Base-by-base conservation (phyloP, 2,113 vertebrate species). In the Psittacula cyanocephala region DNA sequence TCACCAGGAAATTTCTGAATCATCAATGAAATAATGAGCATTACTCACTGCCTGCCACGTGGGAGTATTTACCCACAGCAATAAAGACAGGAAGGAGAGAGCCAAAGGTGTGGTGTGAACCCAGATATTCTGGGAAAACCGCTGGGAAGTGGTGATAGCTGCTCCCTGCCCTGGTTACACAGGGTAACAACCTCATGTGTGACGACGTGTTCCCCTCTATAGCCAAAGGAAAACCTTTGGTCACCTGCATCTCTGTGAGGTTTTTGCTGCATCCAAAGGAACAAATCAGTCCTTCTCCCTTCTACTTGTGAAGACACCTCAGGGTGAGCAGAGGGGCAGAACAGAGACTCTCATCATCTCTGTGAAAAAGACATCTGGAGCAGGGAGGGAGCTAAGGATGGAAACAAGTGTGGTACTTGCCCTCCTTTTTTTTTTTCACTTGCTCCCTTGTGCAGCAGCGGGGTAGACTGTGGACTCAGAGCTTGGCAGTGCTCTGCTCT, bases 321-420 rank as follows among this genome's bases (percentile, higher is more conserved):
- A 84, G 44, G 49, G 13, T 70, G 33, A 31, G 46, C 2, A 3
- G 39, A 41, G 14, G 64, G 62, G 44, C 33, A 68, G 35, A 88
- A 76, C 0, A 4, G 46, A 44, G 37, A 28, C 24, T 29, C 5
- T 17, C 35, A 12, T 13, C 0, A 0, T 52, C 28, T 49, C 57
- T 35, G 3, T 57, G 84, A 81, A 89, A 71, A 8, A 1, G 11
- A n/a, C 8, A 17, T 23, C 19, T 65, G 33, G 39, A 57, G 18
- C 20, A 68, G 24, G 20, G 33, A 82, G 29, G 16, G 8, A 85
- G 24, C 25, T 78, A 39, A 81, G 50, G 35, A 50, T 67, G 68
- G 83, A 81, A 31, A 63, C 6, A 3, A 82, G 16, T 1, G 1
- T 13, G 24, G 11, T n/a, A 28, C 15, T 91, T 50, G 13, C 12